These are phyloP conservation scores for Smithornis capensis DNA, from an alignment of 2,113 vertebrate species.

Conservation along the genomic window DNA sequence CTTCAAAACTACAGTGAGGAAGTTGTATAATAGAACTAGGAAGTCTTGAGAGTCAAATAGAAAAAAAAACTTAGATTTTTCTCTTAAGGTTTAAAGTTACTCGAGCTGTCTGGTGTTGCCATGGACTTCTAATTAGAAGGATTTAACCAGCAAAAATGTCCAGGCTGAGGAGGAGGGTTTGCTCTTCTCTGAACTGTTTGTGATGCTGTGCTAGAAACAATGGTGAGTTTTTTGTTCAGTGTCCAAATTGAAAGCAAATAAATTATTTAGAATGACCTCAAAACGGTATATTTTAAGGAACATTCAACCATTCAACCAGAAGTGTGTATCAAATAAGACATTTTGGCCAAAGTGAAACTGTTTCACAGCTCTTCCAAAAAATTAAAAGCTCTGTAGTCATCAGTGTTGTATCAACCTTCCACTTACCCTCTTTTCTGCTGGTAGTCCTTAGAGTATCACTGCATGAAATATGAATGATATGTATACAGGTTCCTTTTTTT, in stretches of 20 bases:
- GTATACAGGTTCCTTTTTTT: neutral
- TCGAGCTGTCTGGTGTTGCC: neutral
- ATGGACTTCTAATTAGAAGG: neutral
- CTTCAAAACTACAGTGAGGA: neutral
- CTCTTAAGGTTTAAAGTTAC: neutral
- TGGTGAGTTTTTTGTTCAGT: neutral
- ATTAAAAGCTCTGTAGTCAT: neutral
- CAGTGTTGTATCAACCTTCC: rapidly evolving
- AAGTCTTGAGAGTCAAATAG: neutral
- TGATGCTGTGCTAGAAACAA: neutral
- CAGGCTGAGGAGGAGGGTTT: neutral
- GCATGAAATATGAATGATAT: neutral
- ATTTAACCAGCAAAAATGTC: neutral
- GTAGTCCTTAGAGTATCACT: neutral
- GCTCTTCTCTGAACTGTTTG: neutral
- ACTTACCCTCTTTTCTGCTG: neutral
- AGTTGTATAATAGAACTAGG: neutral
- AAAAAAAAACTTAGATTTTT: neutral
- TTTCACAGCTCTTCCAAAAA: neutral
- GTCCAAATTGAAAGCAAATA: neutral
- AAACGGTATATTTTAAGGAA: neutral
- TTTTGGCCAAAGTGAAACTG: neutral
- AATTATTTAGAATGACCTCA: neutral
- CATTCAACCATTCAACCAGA: neutral
- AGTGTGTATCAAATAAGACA: rapidly evolving